Evolutionary conservation across 2,113 vertebrate species (phyloP).

Genomic region (Cochlearius cochlearius): DNA sequence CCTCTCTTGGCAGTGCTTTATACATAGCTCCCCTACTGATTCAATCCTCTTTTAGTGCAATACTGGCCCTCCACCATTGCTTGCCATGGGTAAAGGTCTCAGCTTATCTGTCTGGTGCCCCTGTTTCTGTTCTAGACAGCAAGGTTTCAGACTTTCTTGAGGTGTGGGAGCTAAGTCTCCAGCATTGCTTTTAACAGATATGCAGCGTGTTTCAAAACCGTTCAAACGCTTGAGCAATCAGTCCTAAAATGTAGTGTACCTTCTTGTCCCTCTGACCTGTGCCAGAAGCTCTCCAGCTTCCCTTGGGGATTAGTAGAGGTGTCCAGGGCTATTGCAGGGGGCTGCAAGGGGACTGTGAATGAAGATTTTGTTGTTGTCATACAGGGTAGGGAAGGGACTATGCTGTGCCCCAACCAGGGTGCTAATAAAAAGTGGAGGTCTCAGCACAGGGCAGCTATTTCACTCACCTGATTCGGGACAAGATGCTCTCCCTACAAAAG

Average conservation of each 20-base stretch:
- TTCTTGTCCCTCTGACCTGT: not conserved
- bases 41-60: not conserved
- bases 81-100: not conserved
- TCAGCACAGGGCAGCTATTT: not conserved
- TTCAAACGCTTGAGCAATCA: not conserved
- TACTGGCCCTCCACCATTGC: not conserved
- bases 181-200: not conserved
- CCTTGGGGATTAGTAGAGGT: not conserved
- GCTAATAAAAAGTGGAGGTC: not conserved
- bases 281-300: not conserved
- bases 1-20: not conserved
- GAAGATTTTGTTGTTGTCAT: not conserved
- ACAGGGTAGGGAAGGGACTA: not conserved
- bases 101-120: not conserved
- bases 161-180: not conserved
- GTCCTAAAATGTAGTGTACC: not conserved
- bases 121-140: not conserved
- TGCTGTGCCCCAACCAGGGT: not conserved
- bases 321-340: not conserved
- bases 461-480: conserved; percentile 23
- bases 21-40: not conserved
- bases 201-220: not conserved
- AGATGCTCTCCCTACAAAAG: not conserved
- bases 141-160: not conserved
- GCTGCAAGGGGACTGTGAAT: not conserved